Percentiles rank a stretch among this genome's conserved stretches.
phyloP scores from a whole-genome alignment of 2,113 vertebrate genomes.

The Rhinolophus ferrumequinum region DNA sequence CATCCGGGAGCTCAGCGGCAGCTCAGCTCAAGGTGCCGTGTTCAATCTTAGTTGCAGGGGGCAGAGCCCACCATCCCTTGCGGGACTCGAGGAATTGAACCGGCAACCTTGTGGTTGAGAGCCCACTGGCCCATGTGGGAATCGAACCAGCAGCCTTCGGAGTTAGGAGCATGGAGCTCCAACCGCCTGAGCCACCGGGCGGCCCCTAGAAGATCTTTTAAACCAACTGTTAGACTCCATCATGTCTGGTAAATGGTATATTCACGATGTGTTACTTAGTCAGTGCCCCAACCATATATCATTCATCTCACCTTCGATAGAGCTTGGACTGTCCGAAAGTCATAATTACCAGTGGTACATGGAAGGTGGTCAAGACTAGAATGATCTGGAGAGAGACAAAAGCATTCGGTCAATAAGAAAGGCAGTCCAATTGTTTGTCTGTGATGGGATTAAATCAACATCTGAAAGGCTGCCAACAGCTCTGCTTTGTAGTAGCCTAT shows the following conservation, averaged over 20 bases:
- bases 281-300: not conserved
- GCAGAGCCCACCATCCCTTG: no score
- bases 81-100: no score
- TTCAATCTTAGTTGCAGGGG: no score
- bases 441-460: not conserved
- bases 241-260: not conserved
- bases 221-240: not conserved
- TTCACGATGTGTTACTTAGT: not conserved
- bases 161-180: no score
- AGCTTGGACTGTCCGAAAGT: slow-evolving; percentile 93
- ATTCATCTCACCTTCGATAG: slow-evolving; percentile 91
- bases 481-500: not conserved
- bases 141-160: no score
- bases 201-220: not conserved
- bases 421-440: not conserved
- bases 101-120: no score
- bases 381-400: slow-evolving; percentile 88
- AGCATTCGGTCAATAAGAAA: slow-evolving; percentile 49
- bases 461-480: not conserved
- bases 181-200: no score
- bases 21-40: no score
- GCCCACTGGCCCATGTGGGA: no score
- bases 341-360: slow-evolving; percentile 92
- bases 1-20: no score
- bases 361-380: slow-evolving; percentile 93